Evolutionary conservation across 2,113 vertebrate genomes (phyloP).

Genomic region (Hippoglossus stenolepis): DNA sequence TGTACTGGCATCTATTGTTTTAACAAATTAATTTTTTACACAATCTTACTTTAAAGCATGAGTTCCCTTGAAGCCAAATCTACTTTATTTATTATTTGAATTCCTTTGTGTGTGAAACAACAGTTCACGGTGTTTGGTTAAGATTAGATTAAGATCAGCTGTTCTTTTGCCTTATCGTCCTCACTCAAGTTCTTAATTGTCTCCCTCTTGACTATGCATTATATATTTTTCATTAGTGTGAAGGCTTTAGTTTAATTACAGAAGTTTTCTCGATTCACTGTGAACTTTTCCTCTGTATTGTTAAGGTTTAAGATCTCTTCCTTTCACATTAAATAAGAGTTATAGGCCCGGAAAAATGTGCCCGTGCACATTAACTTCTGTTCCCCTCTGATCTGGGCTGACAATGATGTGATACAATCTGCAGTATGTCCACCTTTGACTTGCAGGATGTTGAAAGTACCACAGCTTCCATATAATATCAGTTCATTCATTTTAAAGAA

Average conservation of each 20-base stretch:
- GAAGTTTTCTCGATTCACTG: conserved; percentile 55
- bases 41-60: not conserved
- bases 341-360: not conserved
- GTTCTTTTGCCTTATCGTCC: conserved; percentile 45
- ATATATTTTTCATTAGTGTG: conserved; percentile 25
- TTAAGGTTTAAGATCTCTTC: not conserved
- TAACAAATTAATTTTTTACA: not conserved
- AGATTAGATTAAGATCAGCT: not conserved
- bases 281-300: conserved; percentile 47
- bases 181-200: conserved; percentile 25
- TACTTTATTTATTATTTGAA: conserved; percentile 20
- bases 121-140: not conserved
- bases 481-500: conserved; percentile 1
- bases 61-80: conserved; percentile 22
- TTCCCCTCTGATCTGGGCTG: conserved; percentile 1
- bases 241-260: conserved; percentile 53
- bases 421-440: not conserved
- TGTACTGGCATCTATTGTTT: too few relatives aligned
- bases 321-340: not conserved
- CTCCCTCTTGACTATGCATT: conserved; percentile 75
- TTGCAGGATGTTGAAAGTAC: conserved; percentile 1
- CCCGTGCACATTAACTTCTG: not conserved
- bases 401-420: not conserved
- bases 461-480: not conserved
- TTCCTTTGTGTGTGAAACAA: conserved; percentile 11